These are phyloP conservation scores for Asteroscopus sphinx DNA, from an alignment of 2,888 invertebrate genomes.

Conservation along the genomic window DNA sequence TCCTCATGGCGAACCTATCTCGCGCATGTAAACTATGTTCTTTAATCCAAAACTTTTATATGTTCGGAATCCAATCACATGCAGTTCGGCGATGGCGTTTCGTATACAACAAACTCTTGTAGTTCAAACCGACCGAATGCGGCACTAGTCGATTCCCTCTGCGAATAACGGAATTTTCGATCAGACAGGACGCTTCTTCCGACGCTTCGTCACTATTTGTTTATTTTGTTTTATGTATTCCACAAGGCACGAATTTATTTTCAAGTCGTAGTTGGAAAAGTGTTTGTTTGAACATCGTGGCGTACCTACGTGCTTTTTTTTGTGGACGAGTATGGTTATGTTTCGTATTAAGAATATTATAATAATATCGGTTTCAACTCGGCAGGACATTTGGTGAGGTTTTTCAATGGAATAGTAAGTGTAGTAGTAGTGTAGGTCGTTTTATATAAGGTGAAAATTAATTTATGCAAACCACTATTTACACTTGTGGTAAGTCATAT, in stretches of 20 bases:
- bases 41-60: conserved; percentile 79
- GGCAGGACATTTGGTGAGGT: too few species aligned
- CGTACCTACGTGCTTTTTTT: conserved; percentile 25
- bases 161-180: conserved; percentile 85
- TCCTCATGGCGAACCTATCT: conserved; percentile 32
- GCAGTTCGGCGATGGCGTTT: conserved; percentile 68
- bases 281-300: conserved; percentile 28
- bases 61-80: conserved; percentile 80
- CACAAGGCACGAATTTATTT: conserved; percentile 58
- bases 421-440: too few species aligned
- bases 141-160: conserved; percentile 83
- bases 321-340: not conserved
- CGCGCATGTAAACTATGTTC: conserved; percentile 69
- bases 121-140: conserved; percentile 70
- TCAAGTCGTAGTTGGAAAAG: conserved; percentile 45
- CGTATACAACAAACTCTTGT: conserved; percentile 71
- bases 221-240: conserved; percentile 68
- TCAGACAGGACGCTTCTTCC: conserved; percentile 68
- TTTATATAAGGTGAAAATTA: too few species aligned
- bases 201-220: conserved; percentile 70
- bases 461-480: too few species aligned
- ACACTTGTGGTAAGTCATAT: too few species aligned
- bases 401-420: too few species aligned
- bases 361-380: too few species aligned
- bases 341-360: too few species aligned